phyloP scores from a whole-genome alignment of 2,888 invertebrate species.

The Chymomyza caudatula region DNA sequence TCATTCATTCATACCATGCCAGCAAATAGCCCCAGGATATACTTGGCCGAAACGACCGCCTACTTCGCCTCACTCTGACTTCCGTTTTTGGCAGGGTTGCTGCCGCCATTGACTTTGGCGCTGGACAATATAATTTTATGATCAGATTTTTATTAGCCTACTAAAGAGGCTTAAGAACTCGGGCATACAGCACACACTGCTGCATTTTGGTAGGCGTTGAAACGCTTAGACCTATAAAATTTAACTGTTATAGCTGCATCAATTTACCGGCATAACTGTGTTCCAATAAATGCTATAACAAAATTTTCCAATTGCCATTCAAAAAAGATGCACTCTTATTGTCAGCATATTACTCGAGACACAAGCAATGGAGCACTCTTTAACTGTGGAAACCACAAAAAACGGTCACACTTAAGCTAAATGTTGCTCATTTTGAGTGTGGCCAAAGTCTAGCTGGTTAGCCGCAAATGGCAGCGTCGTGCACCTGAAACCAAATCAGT shows the following conservation, averaged over 20 bases:
- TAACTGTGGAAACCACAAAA: too few relatives aligned
- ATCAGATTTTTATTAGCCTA: conserved; percentile 60
- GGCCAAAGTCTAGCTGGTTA: conserved; percentile 1
- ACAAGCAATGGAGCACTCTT: conserved; percentile 49
- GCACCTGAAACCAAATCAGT: background rate
- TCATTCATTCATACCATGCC: background rate
- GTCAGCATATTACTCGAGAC: conserved; percentile 20
- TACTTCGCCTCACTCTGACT: too few relatives aligned
- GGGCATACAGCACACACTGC: background rate
- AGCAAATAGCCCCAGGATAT: background rate
- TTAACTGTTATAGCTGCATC: conserved; percentile 59
- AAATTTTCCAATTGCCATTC: conserved; percentile 36
- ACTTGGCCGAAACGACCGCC: background rate
- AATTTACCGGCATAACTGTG: conserved; percentile 1
- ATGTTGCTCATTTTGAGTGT: conserved; percentile 31
- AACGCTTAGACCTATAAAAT: conserved; percentile 53
- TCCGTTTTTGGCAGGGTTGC: conserved; percentile 11
- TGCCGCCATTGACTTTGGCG: conserved; percentile 28
- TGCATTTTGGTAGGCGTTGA: conserved; percentile 48
- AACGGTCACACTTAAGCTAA: conserved; percentile 34
- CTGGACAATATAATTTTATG: conserved; percentile 71
- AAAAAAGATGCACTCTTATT: conserved; percentile 4
- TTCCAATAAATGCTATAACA: conserved; percentile 61
- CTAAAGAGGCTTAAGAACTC: conserved; percentile 43
- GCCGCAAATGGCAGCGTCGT: conserved; percentile 50